A percentile compares a stretch with the other conserved stretches of the same genome.
phyloP scores from a whole-genome alignment of 1,140 invertebrate genomes.

The Aphelenchoides besseyi region DNA sequence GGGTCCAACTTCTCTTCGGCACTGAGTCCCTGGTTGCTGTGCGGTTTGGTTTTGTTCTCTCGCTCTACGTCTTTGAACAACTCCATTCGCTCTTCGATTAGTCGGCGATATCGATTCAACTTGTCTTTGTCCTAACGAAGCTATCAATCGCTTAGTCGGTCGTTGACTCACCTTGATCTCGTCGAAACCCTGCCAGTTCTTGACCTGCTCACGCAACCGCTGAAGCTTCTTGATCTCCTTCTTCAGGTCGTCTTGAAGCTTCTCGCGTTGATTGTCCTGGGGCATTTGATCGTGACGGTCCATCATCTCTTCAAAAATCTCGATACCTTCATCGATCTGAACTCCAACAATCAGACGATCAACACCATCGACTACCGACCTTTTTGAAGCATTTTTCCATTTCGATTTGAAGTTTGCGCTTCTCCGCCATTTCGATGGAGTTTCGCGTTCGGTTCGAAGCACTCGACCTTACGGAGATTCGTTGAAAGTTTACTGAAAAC shows the following conservation, averaged over 20 bases:
- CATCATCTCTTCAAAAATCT: conserved; percentile 61
- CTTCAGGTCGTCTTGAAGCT: conserved; percentile 99
- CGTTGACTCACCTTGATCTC: conserved; percentile 94
- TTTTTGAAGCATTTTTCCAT: conserved; percentile 62
- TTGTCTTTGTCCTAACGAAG: conserved; percentile 59
- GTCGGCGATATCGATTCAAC: conserved; percentile 51
- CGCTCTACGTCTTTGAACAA: conserved; percentile 97
- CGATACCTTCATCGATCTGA: conserved; percentile 61
- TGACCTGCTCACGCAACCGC: conserved; percentile 98
- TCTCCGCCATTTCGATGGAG: conserved; percentile 50
- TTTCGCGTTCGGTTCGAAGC: too few species aligned
- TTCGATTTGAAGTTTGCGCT: conserved; percentile 57
- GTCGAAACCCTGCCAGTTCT: conserved; percentile 97
- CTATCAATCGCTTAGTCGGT: background rate
- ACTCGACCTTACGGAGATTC: too few species aligned
- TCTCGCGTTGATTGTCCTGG: conserved; percentile 96
- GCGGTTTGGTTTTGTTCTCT: conserved; percentile 99
- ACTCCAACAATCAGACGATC: conserved; percentile 11
- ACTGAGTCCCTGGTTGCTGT: conserved; percentile 96
- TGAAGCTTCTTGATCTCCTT: conserved; percentile 99
- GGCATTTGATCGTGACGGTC: conserved; percentile 71
- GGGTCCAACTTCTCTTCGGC: conserved; percentile 97
- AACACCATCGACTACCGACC: conserved; percentile 32
- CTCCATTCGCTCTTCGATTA: conserved; percentile 87
- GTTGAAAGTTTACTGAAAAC: too few species aligned